phyloP scores from a whole-genome alignment of 2,113 vertebrate genomes.

The Dascyllus trimaculatus region DNA sequence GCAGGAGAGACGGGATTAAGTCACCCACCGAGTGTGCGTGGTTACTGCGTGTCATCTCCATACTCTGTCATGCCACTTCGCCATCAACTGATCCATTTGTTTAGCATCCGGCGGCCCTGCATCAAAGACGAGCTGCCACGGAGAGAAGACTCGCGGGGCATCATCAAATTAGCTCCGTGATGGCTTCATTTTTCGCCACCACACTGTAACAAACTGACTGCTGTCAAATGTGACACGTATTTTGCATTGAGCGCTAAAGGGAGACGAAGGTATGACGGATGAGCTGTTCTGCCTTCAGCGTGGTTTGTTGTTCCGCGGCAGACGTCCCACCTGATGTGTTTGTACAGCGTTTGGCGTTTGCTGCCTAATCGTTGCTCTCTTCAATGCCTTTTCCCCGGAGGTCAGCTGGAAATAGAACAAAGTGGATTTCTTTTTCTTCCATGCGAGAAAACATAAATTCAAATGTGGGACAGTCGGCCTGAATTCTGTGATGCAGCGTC shows the following conservation, averaged over 20 bases:
- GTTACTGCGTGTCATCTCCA: slow-evolving; percentile 34
- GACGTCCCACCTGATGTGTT: not conserved
- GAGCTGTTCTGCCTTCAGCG: not conserved
- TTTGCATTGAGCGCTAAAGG: not conserved
- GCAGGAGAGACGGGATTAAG: slow-evolving; percentile 71
- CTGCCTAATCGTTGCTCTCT: not conserved
- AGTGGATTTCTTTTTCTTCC: not conserved
- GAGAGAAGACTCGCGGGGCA: slow-evolving; percentile 2
- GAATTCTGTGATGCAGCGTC: too few relatives aligned
- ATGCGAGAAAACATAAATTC: slow-evolving; percentile 4
- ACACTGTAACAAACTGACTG: not conserved
- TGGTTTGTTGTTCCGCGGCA: not conserved
- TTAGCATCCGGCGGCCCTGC: slow-evolving; percentile 3
- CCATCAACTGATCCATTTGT: slow-evolving; percentile 45
- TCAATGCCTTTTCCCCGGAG: slow-evolving; percentile 9
- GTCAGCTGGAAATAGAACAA: slow-evolving; percentile 35
- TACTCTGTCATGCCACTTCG: slow-evolving; percentile 39
- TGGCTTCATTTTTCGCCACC: slow-evolving; percentile 1
- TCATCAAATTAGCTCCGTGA: slow-evolving; percentile 26
- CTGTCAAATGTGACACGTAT: slow-evolving; percentile 5
- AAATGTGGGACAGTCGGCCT: slow-evolving; percentile 1
- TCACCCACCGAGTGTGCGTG: slow-evolving; percentile 25
- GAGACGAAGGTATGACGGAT: slow-evolving; percentile 3
- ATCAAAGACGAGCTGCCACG: slow-evolving; percentile 25
- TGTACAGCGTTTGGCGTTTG: not conserved